Percentiles rank a stretch among this genome's conserved stretches.
Evolutionary conservation across 53 echinoderm and acorn worm species (phyloP).

Genomic region (Apostichopus leukothele): DNA sequence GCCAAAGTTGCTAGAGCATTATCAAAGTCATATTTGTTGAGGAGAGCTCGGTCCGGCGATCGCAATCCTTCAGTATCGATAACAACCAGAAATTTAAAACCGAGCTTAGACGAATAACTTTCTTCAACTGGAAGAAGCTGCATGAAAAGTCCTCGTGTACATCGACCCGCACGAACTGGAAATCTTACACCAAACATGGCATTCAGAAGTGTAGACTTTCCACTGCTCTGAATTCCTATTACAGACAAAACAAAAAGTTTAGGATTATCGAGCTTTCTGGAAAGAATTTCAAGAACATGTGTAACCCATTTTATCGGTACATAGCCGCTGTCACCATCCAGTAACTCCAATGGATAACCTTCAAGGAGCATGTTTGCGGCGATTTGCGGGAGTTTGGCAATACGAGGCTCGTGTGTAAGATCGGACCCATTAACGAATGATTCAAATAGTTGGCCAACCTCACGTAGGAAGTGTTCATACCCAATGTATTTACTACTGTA

Average conservation of each 20-base stretch:
- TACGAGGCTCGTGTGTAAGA: neutral
- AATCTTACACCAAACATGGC: conserved; percentile 33
- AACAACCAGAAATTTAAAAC: conserved; percentile 14
- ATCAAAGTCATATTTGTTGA: conserved; percentile 13
- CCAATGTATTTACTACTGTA: conserved; percentile 34
- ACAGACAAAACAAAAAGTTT: conserved; percentile 14
- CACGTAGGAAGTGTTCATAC: conserved; percentile 26
- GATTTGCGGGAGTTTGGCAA: neutral
- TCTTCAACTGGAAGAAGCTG: conserved; percentile 17
- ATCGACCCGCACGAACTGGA: conserved; percentile 29
- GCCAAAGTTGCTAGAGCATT: conserved; percentile 34
- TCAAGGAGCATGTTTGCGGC: conserved; percentile 14
- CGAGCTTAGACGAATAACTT: neutral
- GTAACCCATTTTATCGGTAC: conserved; percentile 13
- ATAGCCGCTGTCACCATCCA: conserved; percentile 33
- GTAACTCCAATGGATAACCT: conserved; percentile 7
- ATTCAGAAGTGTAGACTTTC: conserved; percentile 37
- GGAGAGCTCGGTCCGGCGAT: conserved; percentile 11
- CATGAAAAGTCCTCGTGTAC: conserved; percentile 30
- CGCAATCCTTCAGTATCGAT: conserved; percentile 36
- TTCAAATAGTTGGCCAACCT: conserved; percentile 23
- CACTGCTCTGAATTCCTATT: conserved; percentile 29
- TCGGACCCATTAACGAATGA: neutral
- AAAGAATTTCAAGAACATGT: neutral
- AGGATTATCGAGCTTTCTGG: neutral